phyloP scores from a whole-genome alignment of 2,797 vertebrate species.

The Acomys russatus region DNA sequence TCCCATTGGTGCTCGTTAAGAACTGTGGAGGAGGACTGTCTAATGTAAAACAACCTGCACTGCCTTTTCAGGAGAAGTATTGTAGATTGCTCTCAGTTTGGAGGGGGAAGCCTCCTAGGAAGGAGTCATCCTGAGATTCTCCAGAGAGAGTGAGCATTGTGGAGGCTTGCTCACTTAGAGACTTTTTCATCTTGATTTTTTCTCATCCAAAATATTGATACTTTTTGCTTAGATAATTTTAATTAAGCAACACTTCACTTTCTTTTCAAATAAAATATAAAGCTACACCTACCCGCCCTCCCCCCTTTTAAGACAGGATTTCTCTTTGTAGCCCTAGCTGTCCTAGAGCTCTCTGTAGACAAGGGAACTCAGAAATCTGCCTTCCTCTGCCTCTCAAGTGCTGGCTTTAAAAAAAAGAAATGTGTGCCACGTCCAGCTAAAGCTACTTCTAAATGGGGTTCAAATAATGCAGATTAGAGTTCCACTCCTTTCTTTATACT shows the following conservation, averaged over 20 bases:
- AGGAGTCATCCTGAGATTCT: neutral
- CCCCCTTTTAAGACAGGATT: neutral
- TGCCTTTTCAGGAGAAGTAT: slow-evolving; percentile 15
- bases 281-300: neutral
- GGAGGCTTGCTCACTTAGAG: neutral
- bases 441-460: neutral
- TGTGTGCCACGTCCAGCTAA: neutral
- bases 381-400: neutral
- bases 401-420: too few relatives aligned
- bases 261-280: slow-evolving; percentile 50
- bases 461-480: neutral
- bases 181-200: neutral
- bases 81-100: neutral
- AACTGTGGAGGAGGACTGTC: neutral
- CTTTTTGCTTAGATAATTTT: slow-evolving; percentile 28
- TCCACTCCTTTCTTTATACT: slow-evolving; percentile 14
- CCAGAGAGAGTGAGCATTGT: neutral
- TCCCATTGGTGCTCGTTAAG: slow-evolving; percentile 39
- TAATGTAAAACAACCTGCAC: neutral
- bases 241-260: neutral
- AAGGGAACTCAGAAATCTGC: neutral
- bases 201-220: neutral
- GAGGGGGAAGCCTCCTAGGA: slow-evolving; percentile 29
- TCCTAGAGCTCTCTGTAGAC: neutral
- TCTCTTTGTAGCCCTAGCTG: neutral